Evolutionary conservation across 1,140 invertebrate genomes (phyloP), one percentile per base, ranked within the genome.

Genomic region (Drosophila grimshawi): DNA sequence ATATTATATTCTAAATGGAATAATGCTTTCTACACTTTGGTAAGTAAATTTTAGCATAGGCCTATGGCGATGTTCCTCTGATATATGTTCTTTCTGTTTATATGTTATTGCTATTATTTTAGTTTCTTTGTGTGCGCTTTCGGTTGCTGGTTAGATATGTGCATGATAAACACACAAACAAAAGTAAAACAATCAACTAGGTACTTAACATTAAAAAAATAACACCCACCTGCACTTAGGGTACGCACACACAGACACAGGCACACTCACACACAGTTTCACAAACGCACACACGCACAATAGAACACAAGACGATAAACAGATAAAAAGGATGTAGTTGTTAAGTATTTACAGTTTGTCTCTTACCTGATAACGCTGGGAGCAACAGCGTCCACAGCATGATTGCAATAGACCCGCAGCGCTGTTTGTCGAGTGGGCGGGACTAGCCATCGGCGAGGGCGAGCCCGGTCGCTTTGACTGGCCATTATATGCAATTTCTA

Each of bases 401-500:
- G 96, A 95, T 88, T 96, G 96, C 88, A 97, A 93, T 37, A 97
- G 94, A 30, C 96, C 96, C 68, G 95, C 95, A 59, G 95, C 94
- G 67, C 95, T 96, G 78, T 95, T 95, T 59, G 96, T 95, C 75
- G 96, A 96, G 94, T 98, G 96, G 75, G 97, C 96, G 35, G 97
- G 97, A 79, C 97, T 97, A 37, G 97, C 96, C 80, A 97, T 94
- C 2, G 96, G 96, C 33, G 96, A 97, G 37, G 96, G 96, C 27
- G 96, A 97, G 32, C 95, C 97, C 3, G 97, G 97, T 89, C 97
- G 94, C 93, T 98, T 98, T 46, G 83, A 97, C 94, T 93, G 97
- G 95, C 97, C 97, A 93, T 98, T 99, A 93, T 95, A 98, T 7
- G 97, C 97, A 91, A 97, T 96, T 89, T 99, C 98, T 94, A 98